A percentile compares a stretch with the other conserved stretches of the same genome.
Conservation (phyloP, 2,797 vertebrate species). For the Rhinella marina region DNA sequence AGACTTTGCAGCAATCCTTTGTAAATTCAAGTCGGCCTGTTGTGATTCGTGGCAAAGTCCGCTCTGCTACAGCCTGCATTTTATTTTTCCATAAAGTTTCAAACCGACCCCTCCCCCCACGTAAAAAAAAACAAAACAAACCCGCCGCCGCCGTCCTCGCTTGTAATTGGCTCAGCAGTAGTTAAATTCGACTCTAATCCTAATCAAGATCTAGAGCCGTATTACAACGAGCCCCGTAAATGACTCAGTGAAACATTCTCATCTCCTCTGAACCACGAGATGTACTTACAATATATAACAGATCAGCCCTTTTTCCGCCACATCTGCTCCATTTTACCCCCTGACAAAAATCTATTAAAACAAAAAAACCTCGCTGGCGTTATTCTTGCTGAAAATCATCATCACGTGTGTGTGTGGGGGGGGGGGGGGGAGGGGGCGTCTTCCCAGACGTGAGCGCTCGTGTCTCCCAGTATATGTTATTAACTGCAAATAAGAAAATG, state of each 20-base stretch:
- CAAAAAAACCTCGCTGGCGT: constrained; percentile 35
- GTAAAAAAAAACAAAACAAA: not conserved
- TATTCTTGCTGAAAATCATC: constrained; percentile 35
- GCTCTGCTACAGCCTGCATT: not conserved
- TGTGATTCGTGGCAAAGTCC: not conserved
- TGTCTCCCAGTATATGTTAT: constrained; percentile 44
- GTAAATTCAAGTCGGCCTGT: too few species aligned
- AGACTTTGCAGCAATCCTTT: too few species aligned
- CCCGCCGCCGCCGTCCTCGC: not conserved
- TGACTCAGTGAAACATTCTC: constrained; percentile 46
- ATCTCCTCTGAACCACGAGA: constrained; percentile 58
- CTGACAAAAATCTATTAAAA: constrained; percentile 59
- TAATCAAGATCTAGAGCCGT: constrained; percentile 36
- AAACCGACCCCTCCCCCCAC: not conserved
- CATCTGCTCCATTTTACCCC: constrained; percentile 58
- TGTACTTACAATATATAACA: constrained; percentile 61
- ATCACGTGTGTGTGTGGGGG: not conserved
- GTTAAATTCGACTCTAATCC: constrained; percentile 44
- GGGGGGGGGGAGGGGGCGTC: not conserved
- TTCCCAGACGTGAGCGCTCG: constrained; percentile 39
- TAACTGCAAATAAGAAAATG: constrained; percentile 46
- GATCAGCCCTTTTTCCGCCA: constrained; percentile 57
- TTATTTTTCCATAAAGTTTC: not conserved
- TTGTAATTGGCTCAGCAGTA: constrained; percentile 17
- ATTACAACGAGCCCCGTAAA: constrained; percentile 42